Conservation (phyloP, 2,113 vertebrate species). For the Stigmatopora nigra region DNA sequence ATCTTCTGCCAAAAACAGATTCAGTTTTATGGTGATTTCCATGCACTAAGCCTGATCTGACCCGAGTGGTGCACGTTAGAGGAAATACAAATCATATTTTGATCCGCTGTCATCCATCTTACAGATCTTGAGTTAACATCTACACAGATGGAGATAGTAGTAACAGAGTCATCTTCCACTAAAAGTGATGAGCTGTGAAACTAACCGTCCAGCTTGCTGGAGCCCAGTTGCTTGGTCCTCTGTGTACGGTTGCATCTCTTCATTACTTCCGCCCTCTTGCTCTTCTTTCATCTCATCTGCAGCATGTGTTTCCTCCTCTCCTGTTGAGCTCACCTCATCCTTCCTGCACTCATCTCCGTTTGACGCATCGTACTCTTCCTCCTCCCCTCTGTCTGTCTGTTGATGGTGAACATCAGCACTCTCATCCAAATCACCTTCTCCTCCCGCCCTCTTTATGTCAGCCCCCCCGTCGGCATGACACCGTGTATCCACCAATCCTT, state of each 20-base stretch:
- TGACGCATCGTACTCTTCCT: constrained; percentile 22
- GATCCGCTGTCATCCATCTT: background rate
- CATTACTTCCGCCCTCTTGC: constrained; percentile 28
- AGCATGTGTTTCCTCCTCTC: constrained; percentile 23
- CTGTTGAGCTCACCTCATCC: constrained; percentile 23
- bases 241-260: constrained; percentile 21
- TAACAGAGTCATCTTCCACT: background rate
- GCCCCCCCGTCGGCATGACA: constrained; percentile 22
- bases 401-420: constrained; percentile 9
- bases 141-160: background rate
- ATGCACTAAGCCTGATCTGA: background rate
- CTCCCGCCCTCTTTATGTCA: constrained; percentile 24
- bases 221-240: constrained; percentile 26
- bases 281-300: constrained; percentile 28
- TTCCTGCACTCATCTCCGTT: constrained; percentile 20
- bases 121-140: background rate
- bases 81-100: constrained; percentile 1
- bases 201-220: constrained; percentile 44
- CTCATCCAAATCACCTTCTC: constrained; percentile 29
- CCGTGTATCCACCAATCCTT: constrained; percentile 19
- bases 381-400: constrained; percentile 28
- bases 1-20: constrained; percentile 3
- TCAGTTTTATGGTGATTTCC: background rate
- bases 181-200: constrained; percentile 8
- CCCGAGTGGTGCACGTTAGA: background rate